Evolutionary conservation across 2,888 invertebrate genomes (phyloP).

Genomic region (Troides oblongomaculatus): DNA sequence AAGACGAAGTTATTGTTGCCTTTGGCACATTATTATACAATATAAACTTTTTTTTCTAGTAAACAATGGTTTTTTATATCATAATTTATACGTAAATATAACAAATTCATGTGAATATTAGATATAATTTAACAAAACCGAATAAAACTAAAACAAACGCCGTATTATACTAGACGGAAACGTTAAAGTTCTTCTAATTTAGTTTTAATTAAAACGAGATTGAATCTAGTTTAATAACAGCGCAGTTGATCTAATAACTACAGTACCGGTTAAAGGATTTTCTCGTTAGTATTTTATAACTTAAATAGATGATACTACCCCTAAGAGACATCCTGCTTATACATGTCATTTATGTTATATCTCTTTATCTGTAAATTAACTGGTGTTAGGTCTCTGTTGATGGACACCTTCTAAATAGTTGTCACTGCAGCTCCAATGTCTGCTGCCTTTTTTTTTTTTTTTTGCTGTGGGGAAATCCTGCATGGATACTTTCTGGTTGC

Average conservation of each 20-base stretch:
- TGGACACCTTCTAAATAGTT: too few species aligned
- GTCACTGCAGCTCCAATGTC: too few species aligned
- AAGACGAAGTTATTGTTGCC: too few species aligned
- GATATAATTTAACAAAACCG: background rate
- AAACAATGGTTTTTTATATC: too few species aligned
- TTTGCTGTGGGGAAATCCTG: too few species aligned
- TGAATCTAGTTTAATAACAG: conserved; percentile 6
- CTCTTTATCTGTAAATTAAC: too few species aligned
- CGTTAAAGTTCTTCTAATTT: background rate
- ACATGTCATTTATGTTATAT: background rate
- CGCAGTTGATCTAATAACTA: conserved; percentile 5
- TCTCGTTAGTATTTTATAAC: conserved; percentile 1
- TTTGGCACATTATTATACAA: too few species aligned
- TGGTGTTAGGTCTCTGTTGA: too few species aligned
- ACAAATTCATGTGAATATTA: background rate
- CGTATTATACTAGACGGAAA: background rate
- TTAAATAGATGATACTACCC: background rate
- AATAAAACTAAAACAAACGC: background rate
- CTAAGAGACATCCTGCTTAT: background rate
- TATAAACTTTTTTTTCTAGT: too few species aligned
- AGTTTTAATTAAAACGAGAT: conserved; percentile 15
- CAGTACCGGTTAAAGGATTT: conserved; percentile 4
- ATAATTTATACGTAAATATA: too few species aligned
- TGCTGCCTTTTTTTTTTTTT: too few species aligned
- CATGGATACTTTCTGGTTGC: too few species aligned